Base-by-base conservation (phyloP, 2,888 invertebrate species). In the Nymphalis polychloros region DNA sequence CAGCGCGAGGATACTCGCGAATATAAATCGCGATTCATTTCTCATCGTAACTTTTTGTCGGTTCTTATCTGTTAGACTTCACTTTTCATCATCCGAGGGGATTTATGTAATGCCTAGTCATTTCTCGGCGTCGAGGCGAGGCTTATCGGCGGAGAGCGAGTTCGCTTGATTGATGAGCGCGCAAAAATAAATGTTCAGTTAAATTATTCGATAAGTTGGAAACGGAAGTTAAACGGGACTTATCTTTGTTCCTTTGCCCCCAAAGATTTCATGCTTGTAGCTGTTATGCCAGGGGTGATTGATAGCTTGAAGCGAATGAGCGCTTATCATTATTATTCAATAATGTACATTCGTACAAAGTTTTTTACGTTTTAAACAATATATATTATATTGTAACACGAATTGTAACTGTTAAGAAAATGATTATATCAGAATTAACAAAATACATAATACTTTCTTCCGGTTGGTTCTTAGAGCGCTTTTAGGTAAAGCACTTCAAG, bases 31-130 rank as follows among this genome's bases (percentile, higher is more conserved):
- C 92, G 90, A 92, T 88, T 92, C 93, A 93, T 93, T 93, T 93
- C 93, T 93, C 93, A 93, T 93, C 92, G 93, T 89, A 93, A 93
- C 91, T 93, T 93, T 93, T 93, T 93, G 93, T 92, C 92, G 93
- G 93, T 92, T 91, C 93, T 93, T 93, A 93, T 93, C 93, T 93
- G 93, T 93, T 91, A 93, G 90, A 93, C 93, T 93, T 93, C 93
- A 93, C 92, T 93, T 93, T 93, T 93, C 93, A 93, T 93, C 93
- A 93, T 93, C 93, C 93, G 84, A 93, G 88, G 93, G 93, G 93
- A 93, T 93, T 93, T 93, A 93, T 93, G 93, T 93, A 93, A 93
- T 93, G 93, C 93, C 92, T 93, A 93, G 93, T 93, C 93, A 93
- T 93, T 93, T 93, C 93, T 93, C 93, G 92, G 92, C 93, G 93